Evolutionary conservation across 2,113 vertebrate genomes (phyloP), one percentile per base, ranked within the genome.

Genomic region (Buteo buteo): DNA sequence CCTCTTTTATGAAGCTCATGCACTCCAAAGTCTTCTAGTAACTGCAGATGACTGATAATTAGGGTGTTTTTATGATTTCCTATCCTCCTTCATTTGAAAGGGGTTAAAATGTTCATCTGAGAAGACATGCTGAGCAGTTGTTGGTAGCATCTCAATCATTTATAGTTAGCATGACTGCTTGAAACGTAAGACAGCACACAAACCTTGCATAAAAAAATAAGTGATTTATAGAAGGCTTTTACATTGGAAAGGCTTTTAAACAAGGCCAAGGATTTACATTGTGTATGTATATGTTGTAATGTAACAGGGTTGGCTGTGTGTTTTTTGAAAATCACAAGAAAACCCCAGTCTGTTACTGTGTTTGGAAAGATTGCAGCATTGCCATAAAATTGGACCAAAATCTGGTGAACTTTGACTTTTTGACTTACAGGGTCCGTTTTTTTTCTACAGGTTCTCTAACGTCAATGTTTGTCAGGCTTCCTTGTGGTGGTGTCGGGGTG

Each of bases 401-500:
- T 22, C 17, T n/a, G 69, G 66, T 92, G 88, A 82, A 90, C 90
- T 95, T 74, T 91, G 87, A 28, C 84, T 82, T 66, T 73, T 44
- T 74, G 86, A 95, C 95, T 80, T 77, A 90, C 9, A 4, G 16
- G 67, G 16, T 58, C 42, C 6, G 1, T 76, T 78, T 92, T 92
- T 77, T 44, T 42, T 82, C 90, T 32, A 2, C 98, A 99, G 99
- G 99, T 98, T 99, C 99, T 2, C 97, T 99, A 61, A 99, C 99
- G 13, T 99, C 99, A 6, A 98, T 99, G 98, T 99, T 99, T 70
- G 99, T 99, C 97, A 98, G 99, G 96, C 99, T 99, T 94, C 99
- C 99, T 40, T 99, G 99, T 14, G 99, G 99, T 78, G 99, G 99
- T 86, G 98, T 99, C 1, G 99, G 99, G 98, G 99, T 99, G 97